These are phyloP conservation scores for Nasonia oneida DNA, from an alignment of 2,888 invertebrate genomes.

Conservation along the genomic window DNA sequence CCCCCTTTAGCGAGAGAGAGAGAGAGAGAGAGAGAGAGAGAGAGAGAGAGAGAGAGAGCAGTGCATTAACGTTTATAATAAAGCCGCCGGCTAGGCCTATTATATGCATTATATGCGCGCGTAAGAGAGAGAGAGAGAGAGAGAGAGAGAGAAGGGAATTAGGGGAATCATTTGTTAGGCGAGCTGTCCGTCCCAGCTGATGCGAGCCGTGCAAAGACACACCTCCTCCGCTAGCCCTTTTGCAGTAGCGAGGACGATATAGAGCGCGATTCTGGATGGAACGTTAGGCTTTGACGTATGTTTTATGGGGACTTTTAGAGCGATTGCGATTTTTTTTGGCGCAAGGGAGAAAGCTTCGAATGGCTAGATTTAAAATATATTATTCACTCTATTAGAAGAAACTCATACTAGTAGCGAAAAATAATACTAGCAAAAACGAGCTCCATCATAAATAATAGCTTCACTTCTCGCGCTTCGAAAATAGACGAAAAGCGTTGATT, in stretches of 20 bases:
- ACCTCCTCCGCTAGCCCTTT: slow-evolving; percentile 54
- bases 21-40: background rate
- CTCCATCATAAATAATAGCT: slow-evolving; percentile 60
- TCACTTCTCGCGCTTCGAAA: slow-evolving; percentile 60
- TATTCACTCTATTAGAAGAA: too few relatives aligned
- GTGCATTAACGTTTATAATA: slow-evolving; percentile 7
- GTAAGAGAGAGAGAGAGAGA: slow-evolving; percentile 9
- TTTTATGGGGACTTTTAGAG: background rate
- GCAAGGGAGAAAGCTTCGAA: background rate
- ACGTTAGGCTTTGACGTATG: background rate
- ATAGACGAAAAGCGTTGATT: slow-evolving; percentile 66
- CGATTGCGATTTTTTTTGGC: background rate
- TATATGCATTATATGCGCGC: slow-evolving; percentile 65
- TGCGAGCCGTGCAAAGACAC: slow-evolving; percentile 65
- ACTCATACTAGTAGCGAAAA: too few relatives aligned
- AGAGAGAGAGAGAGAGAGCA: background rate
- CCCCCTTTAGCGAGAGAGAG: background rate
- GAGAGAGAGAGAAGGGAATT: slow-evolving; percentile 70
- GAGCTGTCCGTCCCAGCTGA: slow-evolving; percentile 78
- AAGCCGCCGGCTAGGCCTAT: slow-evolving; percentile 70
- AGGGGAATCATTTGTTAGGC: slow-evolving; percentile 78
- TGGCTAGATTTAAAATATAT: too few relatives aligned
- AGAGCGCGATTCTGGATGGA: slow-evolving; percentile 1
- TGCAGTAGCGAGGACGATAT: background rate
- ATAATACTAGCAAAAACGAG: slow-evolving; percentile 66